Base-by-base conservation (phyloP, 2,113 vertebrate species). In the Oreochromis spilurus region DNA sequence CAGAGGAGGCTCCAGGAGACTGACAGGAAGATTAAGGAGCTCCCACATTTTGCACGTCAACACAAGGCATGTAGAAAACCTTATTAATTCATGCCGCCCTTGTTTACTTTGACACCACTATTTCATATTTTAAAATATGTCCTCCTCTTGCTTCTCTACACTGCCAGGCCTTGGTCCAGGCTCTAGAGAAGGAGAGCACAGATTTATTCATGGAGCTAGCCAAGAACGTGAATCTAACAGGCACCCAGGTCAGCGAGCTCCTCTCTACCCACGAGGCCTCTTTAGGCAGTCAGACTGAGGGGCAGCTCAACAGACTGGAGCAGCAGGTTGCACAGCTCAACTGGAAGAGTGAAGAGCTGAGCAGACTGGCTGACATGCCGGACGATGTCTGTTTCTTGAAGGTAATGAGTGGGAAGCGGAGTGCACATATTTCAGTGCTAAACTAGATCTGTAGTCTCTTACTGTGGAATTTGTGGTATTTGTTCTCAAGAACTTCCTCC, bases 351-450 rank as follows among this genome's bases (percentile, higher is more conserved):
- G 92, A 95, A 6, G 95, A 96, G 86, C 86, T 97, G 67, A 87
- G 26, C 82, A 82, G 78, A 50, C 86, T 96, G 79, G 84, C 88
- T 1, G 58, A 79, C 36, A 94, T 93, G 82, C 90, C 95, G 75
- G 95, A 97, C 53, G 16, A 93, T 45, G 13, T 94, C 81, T 87
- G 86, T 55, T 97, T 97, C 53, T 79, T 96, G 60, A 96, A 95
- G 90, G 96, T 96, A 92, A 24, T 3, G 6, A 14, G 5, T 21
- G 24, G 16, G 43, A 65, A 9, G 55, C 7, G 9, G 11, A 12
- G 16, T 19, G 58, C 5, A 16, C 4, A 6, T 1, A 10, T 55
- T 86, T 60, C 2, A 17, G 10, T 79, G 10, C 26, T 21, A 12
- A 77, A 77, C 9, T 31, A 77, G 43, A 77, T 6, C 4, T 19